Percentiles rank a stretch among this genome's conserved stretches.
phyloP scores from a whole-genome alignment of 1,140 invertebrate genomes.

The Hyphantria cunea region DNA sequence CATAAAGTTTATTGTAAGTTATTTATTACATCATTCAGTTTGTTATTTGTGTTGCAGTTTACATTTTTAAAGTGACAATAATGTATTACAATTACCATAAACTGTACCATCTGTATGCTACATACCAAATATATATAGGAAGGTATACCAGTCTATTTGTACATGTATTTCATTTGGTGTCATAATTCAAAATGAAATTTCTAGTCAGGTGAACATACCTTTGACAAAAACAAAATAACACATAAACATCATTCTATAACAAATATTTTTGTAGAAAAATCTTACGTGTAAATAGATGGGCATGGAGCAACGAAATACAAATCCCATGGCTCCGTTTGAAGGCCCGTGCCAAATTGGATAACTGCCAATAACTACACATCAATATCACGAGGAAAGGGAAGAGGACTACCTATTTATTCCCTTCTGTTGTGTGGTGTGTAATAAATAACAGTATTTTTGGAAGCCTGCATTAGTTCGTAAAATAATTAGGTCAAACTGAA shows the following conservation, averaged over 20 bases:
- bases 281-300: background rate
- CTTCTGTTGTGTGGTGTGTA: slow-evolving; percentile 17
- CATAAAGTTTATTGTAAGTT: no score
- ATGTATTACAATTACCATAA: no score
- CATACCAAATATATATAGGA: no score
- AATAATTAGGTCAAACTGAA: background rate
- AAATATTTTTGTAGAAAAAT: slow-evolving; percentile 3
- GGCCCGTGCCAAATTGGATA: slow-evolving; percentile 37
- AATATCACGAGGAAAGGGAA: slow-evolving; percentile 20
- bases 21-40: no score
- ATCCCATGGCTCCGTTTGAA: slow-evolving; percentile 6
- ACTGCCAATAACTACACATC: slow-evolving; percentile 25
- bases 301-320: slow-evolving; percentile 1
- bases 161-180: no score
- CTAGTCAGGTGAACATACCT: no score
- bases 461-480: slow-evolving; percentile 11
- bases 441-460: slow-evolving; percentile 15
- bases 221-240: background rate
- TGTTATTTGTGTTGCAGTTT: no score
- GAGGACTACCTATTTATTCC: slow-evolving; percentile 12
- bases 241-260: background rate
- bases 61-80: no score
- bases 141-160: no score
- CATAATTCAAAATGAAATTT: no score
- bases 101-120: no score